These are phyloP conservation scores for Carlito syrichta DNA, from an alignment of 2,113 vertebrate genomes.

Conservation along the genomic window DNA sequence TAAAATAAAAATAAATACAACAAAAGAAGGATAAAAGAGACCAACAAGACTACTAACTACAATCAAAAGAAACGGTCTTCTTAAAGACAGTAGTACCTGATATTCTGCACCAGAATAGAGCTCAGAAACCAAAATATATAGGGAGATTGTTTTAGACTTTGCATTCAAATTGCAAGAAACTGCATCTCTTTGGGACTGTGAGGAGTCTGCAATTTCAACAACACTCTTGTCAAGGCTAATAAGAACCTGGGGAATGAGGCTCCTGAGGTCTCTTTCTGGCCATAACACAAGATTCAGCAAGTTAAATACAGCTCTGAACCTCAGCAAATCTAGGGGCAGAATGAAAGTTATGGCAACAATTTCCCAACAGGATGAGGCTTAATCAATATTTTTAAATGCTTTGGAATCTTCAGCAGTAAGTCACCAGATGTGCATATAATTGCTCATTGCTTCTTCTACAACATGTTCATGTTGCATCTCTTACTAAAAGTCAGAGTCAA, in stretches of 20 bases:
- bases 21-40: background rate
- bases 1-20: background rate
- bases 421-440: background rate
- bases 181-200: background rate
- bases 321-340: slow-evolving; percentile 27
- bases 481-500: slow-evolving; percentile 13
- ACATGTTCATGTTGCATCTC: background rate
- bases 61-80: background rate
- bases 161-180: background rate
- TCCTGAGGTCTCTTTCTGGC: slow-evolving; percentile 19
- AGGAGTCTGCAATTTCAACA: background rate
- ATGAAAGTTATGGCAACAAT: background rate
- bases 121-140: background rate
- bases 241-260: slow-evolving; percentile 20
- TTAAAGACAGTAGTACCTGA: background rate
- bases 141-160: background rate
- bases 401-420: background rate
- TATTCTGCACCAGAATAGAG: background rate
- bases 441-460: background rate
- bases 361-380: slow-evolving; percentile 56
- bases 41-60: background rate
- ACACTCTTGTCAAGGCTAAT: slow-evolving; percentile 17
- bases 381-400: slow-evolving; percentile 71
- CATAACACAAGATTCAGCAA: background rate
- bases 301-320: background rate